phyloP scores from a whole-genome alignment of 1,140 invertebrate genomes.

The Drosophila nasuta region DNA sequence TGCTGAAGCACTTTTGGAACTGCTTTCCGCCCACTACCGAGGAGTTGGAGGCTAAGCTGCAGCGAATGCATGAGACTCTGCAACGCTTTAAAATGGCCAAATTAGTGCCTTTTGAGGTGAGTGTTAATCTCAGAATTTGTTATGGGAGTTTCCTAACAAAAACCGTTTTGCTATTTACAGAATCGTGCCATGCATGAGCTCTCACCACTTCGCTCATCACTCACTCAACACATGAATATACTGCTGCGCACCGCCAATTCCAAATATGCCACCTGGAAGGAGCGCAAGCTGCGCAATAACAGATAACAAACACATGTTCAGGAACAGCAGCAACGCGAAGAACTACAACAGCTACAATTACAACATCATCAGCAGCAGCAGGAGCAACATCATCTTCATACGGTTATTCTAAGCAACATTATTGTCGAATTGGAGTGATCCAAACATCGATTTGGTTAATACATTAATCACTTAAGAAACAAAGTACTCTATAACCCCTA shows the following conservation, averaged over 20 bases:
- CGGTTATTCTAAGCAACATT: slow-evolving; percentile 58
- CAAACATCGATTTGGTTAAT: slow-evolving; percentile 5
- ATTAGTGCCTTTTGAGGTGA: slow-evolving; percentile 93
- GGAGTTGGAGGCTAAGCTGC: slow-evolving; percentile 91
- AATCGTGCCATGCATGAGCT: slow-evolving; percentile 92
- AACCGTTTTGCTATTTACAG: slow-evolving; percentile 80
- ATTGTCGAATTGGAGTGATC: slow-evolving; percentile 47
- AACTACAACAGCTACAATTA: neutral
- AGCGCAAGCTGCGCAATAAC: slow-evolving; percentile 87
- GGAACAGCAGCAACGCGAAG: neutral
- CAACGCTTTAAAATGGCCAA: slow-evolving; percentile 94
- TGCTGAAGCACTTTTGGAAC: slow-evolving; percentile 96
- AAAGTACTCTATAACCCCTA: neutral
- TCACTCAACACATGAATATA: slow-evolving; percentile 95
- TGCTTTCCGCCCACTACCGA: slow-evolving; percentile 95
- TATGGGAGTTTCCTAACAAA: neutral
- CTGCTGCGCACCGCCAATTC: slow-evolving; percentile 92
- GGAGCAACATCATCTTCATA: slow-evolving; percentile 11
- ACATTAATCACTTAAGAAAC: slow-evolving; percentile 28
- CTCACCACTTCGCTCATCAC: slow-evolving; percentile 91
- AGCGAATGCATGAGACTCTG: slow-evolving; percentile 94
- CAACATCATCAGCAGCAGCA: slow-evolving; percentile 1
- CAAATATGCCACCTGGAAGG: slow-evolving; percentile 94
- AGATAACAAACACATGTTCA: slow-evolving; percentile 70
- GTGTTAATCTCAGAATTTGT: neutral